Base-by-base conservation (phyloP, 2,797 vertebrate genomes). In the Alfaro cultratus region DNA sequence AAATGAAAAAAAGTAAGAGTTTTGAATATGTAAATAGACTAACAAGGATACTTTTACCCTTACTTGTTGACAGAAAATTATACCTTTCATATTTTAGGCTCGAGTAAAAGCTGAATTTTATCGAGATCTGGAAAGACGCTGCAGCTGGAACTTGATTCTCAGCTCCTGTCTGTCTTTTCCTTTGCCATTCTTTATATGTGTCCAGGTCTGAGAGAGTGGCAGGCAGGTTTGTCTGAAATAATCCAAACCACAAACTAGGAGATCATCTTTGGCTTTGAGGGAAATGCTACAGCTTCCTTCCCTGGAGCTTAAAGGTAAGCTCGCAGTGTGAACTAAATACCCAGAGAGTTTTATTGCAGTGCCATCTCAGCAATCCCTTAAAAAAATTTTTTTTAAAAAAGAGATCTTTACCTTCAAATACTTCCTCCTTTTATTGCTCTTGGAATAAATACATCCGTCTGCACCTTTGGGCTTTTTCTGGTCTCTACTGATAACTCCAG, bases 371-470 rank as follows among this genome's bases (percentile, higher is more conserved):
- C 91, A 91, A 83, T 90, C 79, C 86, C 81, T 75, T 87, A 34
- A 78, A 84, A 86, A n/a, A 10, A 76, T n/a, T n/a, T n/a, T n/a
- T n/a, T n/a, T n/a, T n/a, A n/a, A n/a, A 55, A 55, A n/a, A 26
- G 31, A 76, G 88, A 90, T 89, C 87, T 93, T 93, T 93, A 89
- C 92, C 88, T 92, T 90, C 77, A 91, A 90, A 92, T 71, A 73
- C 60, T 53, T 26, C 68, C 6, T 15, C 55, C 2, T 51, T 51
- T 60, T 46, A 0, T 31, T 71, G 34, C 51, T 80, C 70, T 78
- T 80, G 82, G 89, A 90, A 94, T 93, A 92, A 92, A 93, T 86
- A 94, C 85, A 93, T 89, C 87, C 87, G 83, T 87, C 85, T 93
- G 87, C 80, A 90, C 88, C 80, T 78, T 68, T 74, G 80, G 87